phyloP scores from a whole-genome alignment of 2,888 invertebrate genomes.

The Chloromyia formosa region DNA sequence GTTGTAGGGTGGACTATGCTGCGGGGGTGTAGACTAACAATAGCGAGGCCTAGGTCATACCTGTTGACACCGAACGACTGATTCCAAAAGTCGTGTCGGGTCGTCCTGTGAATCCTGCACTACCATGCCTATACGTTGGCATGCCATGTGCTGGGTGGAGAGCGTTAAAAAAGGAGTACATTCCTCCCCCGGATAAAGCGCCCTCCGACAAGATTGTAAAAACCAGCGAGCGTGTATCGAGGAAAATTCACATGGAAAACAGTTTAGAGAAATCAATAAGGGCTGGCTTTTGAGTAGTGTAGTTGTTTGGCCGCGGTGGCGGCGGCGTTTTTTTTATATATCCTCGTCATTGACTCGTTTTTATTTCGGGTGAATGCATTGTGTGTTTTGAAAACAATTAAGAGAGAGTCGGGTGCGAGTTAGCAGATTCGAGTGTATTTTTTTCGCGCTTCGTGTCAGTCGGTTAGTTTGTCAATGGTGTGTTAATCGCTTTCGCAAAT shows the following conservation, averaged over 20 bases:
- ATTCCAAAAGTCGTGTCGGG: not conserved
- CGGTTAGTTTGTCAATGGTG: not conserved
- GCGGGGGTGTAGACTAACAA: not conserved
- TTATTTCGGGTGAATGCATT: not conserved
- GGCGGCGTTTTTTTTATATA: not conserved
- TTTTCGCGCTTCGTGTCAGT: not conserved
- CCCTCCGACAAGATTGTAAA: not conserved
- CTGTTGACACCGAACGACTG: not conserved
- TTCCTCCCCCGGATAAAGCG: too few relatives aligned
- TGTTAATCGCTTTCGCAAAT: not conserved
- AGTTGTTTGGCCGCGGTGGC: conserved; percentile 14
- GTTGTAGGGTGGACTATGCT: too few relatives aligned
- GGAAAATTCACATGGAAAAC: conserved; percentile 25
- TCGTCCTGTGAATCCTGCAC: not conserved
- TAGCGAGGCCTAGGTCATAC: conserved; percentile 7
- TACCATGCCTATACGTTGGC: too few relatives aligned
- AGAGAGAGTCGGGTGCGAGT: not conserved
- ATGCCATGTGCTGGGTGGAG: too few relatives aligned
- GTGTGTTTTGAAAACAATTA: not conserved
- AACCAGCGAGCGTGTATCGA: conserved; percentile 13
- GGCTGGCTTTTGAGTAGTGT: not conserved
- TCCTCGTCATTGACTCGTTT: not conserved
- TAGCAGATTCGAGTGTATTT: not conserved
- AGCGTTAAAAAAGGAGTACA: too few relatives aligned
- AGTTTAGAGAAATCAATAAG: conserved; percentile 30